Percentiles rank a stretch among this genome's conserved stretches.
phyloP scores from a whole-genome alignment of 2,113 vertebrate genomes.

The Poeciliopsis occidentalis region DNA sequence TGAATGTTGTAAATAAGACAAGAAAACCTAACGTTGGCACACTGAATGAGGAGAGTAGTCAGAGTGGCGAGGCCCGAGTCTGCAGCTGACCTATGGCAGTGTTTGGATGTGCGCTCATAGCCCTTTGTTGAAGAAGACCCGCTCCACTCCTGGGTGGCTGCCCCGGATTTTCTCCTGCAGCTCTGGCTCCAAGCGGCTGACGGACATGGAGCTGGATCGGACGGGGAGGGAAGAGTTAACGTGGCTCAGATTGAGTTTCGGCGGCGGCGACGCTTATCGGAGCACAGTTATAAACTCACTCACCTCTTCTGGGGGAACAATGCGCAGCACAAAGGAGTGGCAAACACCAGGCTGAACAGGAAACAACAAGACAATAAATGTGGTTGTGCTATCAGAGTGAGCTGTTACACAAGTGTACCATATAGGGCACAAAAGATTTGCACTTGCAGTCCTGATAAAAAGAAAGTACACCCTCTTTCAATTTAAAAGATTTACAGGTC shows the following conservation, averaged over 20 bases:
- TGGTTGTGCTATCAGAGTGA: background rate
- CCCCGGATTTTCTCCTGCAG: constrained; percentile 90
- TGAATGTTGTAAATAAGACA: constrained; percentile 47
- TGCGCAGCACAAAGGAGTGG: constrained; percentile 95
- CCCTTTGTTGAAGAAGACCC: constrained; percentile 97
- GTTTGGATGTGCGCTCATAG: constrained; percentile 79
- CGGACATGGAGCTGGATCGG: constrained; percentile 87
- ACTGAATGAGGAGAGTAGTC: constrained; percentile 65
- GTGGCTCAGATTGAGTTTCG: background rate
- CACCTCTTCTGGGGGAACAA: constrained; percentile 98
- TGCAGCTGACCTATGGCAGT: constrained; percentile 60
- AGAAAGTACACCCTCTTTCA: background rate
- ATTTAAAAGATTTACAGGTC: background rate
- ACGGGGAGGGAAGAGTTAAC: constrained; percentile 5
- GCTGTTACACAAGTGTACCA: background rate
- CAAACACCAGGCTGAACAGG: constrained; percentile 90
- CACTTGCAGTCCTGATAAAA: background rate
- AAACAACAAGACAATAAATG: constrained; percentile 30
- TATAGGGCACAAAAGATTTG: background rate
- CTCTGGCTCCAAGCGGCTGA: constrained; percentile 89
- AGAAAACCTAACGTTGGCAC: constrained; percentile 82
- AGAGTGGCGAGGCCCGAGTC: constrained; percentile 44
- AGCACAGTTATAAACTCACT: constrained; percentile 31
- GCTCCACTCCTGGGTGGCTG: constrained; percentile 82
- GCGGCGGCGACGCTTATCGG: background rate